A percentile compares a stretch with the other conserved stretches of the same genome.
Conservation (phyloP, 2,797 vertebrate genomes). For the Harpagifer antarcticus region DNA sequence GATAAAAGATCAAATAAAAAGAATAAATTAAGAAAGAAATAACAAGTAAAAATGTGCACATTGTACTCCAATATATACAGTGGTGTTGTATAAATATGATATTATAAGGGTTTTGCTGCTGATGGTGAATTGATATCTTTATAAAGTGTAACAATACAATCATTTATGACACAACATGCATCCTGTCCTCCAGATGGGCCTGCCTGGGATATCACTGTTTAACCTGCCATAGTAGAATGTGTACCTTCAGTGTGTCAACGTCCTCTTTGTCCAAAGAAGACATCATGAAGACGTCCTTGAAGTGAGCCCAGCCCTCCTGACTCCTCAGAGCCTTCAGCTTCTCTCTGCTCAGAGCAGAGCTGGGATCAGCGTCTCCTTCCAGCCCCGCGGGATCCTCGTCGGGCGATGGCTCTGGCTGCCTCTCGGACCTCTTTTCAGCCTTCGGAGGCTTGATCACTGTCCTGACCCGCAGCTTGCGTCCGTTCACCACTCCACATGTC, state of each 20-base stretch:
- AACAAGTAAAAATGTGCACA: no score
- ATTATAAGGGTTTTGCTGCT: no score
- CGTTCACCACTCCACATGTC: slow-evolving; percentile 91
- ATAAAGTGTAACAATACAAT: not conserved
- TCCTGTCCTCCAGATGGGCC: not conserved
- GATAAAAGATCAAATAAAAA: no score
- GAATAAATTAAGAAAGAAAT: no score
- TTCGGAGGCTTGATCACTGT: slow-evolving; percentile 55
- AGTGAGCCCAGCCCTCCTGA: slow-evolving; percentile 89
- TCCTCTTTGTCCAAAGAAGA: slow-evolving; percentile 89
- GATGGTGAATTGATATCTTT: no score
- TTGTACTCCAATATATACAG: no score
- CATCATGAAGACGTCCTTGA: slow-evolving; percentile 97
- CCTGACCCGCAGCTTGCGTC: slow-evolving; percentile 78
- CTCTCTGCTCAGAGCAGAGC: slow-evolving; percentile 60
- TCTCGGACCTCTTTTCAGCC: slow-evolving; percentile 43
- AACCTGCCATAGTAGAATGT: no score
- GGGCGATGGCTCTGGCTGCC: not conserved
- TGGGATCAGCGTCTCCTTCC: slow-evolving; percentile 6
- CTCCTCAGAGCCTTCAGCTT: slow-evolving; percentile 62
- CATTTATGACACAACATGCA: not conserved
- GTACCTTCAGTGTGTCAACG: slow-evolving; percentile 92
- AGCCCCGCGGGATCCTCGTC: not conserved
- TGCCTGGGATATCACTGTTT: no score
- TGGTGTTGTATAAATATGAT: no score